phyloP scores from a whole-genome alignment of 1,140 invertebrate genomes.

The Antheraea mylitta region DNA sequence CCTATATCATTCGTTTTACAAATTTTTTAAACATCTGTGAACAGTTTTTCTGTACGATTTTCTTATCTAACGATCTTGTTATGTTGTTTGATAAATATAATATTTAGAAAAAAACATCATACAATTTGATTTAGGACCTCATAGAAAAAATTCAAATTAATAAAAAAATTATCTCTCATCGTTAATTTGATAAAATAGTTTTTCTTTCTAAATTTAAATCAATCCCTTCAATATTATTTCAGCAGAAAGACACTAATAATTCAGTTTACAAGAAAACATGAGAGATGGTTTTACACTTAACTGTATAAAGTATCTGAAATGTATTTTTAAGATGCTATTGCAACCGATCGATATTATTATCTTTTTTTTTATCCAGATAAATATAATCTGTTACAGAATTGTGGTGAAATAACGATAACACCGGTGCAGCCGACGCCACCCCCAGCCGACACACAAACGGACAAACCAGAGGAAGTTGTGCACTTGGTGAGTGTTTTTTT shows the following conservation, averaged over 20 bases:
- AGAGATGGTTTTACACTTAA: background rate
- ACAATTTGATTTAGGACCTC: background rate
- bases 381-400: constrained; percentile 51
- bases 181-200: background rate
- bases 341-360: too few relatives aligned
- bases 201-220: background rate
- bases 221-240: too few relatives aligned
- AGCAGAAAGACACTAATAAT: background rate
- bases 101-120: too few relatives aligned
- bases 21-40: too few relatives aligned
- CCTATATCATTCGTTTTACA: background rate
- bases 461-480: constrained; percentile 67
- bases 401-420: constrained; percentile 81
- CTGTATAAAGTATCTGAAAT: background rate
- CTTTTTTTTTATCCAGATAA: too few relatives aligned
- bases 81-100: too few relatives aligned
- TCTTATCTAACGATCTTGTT: too few relatives aligned
- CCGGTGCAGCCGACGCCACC: constrained; percentile 73
- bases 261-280: background rate
- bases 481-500: constrained; percentile 54
- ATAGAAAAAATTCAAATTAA: background rate
- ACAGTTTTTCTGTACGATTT: too few relatives aligned
- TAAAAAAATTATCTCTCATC: background rate
- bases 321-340: background rate
- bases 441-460: constrained; percentile 37